Evolutionary conservation across 2,888 invertebrate genomes (phyloP).

Genomic region (Schizaphis graminum): DNA sequence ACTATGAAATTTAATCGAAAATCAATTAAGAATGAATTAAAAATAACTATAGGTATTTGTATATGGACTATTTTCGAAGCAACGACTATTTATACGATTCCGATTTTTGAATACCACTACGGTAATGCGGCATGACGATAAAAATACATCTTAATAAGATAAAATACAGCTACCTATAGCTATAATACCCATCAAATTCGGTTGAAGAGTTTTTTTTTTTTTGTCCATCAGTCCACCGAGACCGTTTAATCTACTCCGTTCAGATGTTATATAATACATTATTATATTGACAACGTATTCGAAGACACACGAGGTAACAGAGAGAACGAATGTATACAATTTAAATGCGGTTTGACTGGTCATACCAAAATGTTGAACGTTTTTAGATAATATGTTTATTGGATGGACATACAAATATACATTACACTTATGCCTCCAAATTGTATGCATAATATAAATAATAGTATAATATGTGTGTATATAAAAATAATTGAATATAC

Average conservation of each 20-base stretch:
- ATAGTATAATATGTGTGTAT: background rate
- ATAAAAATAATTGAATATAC: background rate
- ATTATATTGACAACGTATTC: background rate
- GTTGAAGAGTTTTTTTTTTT: background rate
- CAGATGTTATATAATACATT: background rate
- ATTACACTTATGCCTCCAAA: no score
- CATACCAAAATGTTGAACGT: background rate
- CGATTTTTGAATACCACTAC: background rate
- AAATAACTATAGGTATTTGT: background rate
- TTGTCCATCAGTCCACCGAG: background rate
- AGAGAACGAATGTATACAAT: background rate
- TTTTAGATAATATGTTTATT: background rate
- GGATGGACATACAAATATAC: background rate
- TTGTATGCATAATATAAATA: no score
- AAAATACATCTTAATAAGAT: background rate
- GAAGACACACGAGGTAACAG: background rate
- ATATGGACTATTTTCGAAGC: background rate
- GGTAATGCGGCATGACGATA: background rate
- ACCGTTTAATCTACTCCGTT: background rate
- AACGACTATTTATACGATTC: background rate
- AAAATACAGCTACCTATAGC: background rate
- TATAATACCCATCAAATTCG: background rate
- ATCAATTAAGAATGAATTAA: background rate
- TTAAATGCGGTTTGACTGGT: conserved; percentile 43
- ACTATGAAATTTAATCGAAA: background rate